phyloP scores from a whole-genome alignment of 2,113 vertebrate genomes.

The Atherinomorus stipes region DNA sequence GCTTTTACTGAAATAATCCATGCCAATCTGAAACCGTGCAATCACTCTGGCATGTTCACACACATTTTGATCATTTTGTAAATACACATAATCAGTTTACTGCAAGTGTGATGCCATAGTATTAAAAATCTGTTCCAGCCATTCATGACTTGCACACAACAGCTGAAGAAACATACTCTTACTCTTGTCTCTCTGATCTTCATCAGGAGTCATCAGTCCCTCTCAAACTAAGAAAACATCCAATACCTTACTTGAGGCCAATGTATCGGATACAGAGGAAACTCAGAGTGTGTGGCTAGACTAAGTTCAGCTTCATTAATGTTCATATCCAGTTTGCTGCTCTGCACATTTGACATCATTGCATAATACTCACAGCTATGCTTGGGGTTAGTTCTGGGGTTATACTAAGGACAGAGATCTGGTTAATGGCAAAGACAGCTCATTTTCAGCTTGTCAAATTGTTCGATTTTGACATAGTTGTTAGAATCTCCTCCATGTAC shows the following conservation, averaged over 20 bases:
- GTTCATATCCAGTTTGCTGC: constrained; percentile 41
- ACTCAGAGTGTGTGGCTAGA: constrained; percentile 41
- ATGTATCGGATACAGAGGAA: constrained; percentile 30
- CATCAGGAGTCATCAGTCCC: constrained; percentile 10
- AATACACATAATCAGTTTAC: constrained; percentile 19
- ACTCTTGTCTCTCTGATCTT: constrained; percentile 18
- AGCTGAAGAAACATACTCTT: constrained; percentile 3
- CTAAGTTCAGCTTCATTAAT: constrained; percentile 65
- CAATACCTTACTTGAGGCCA: constrained; percentile 37
- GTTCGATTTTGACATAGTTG: neutral
- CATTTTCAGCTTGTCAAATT: neutral
- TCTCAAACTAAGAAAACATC: constrained; percentile 30
- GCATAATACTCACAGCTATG: constrained; percentile 57
- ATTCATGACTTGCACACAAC: constrained; percentile 4
- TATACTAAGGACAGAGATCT: constrained; percentile 52
- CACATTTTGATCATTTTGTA: constrained; percentile 2
- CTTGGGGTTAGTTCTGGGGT: constrained; percentile 37
- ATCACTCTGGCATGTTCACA: constrained; percentile 27
- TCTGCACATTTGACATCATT: constrained; percentile 61
- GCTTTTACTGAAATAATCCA: constrained; percentile 58
- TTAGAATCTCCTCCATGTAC: neutral
- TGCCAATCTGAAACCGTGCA: constrained; percentile 39
- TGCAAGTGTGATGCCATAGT: neutral
- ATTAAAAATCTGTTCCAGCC: neutral
- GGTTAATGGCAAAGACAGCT: constrained; percentile 26